A percentile compares a stretch with the other conserved stretches of the same genome.
phyloP scores from a whole-genome alignment of 2,888 invertebrate species.

The Trissolcus brochymenae region DNA sequence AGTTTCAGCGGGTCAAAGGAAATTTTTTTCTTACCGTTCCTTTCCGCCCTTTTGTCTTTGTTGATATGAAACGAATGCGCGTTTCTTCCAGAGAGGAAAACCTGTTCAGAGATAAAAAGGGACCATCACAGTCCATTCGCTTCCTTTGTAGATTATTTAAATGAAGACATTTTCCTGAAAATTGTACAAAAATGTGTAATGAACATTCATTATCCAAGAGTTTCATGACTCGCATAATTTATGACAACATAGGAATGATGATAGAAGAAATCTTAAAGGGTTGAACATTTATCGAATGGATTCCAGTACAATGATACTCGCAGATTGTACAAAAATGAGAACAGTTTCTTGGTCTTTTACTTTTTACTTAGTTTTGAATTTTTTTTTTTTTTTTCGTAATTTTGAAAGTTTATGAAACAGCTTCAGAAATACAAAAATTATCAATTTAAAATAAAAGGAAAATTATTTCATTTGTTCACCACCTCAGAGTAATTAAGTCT shows the following conservation, averaged over 20 bases:
- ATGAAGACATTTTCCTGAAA: slow-evolving; percentile 52
- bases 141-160: slow-evolving; percentile 56
- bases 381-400: no score
- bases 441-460: no score
- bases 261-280: slow-evolving; percentile 19
- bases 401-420: no score
- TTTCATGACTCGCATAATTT: slow-evolving; percentile 50
- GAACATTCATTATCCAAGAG: slow-evolving; percentile 49
- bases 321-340: neutral
- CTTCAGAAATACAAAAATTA: no score
- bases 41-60: slow-evolving; percentile 47
- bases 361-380: no score
- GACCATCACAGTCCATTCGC: slow-evolving; percentile 46
- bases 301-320: no score
- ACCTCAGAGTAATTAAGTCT: slow-evolving; percentile 27
- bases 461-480: no score
- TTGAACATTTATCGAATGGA: slow-evolving; percentile 14
- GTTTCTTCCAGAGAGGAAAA: slow-evolving; percentile 22
- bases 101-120: slow-evolving; percentile 50
- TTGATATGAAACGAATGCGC: slow-evolving; percentile 47
- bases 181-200: slow-evolving; percentile 53
- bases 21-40: slow-evolving; percentile 41
- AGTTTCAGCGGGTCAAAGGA: slow-evolving; percentile 48
- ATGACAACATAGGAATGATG: slow-evolving; percentile 33
- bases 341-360: neutral